Evolutionary conservation across 2,797 vertebrate species (phyloP).

Genomic region (Miichthys miiuy): DNA sequence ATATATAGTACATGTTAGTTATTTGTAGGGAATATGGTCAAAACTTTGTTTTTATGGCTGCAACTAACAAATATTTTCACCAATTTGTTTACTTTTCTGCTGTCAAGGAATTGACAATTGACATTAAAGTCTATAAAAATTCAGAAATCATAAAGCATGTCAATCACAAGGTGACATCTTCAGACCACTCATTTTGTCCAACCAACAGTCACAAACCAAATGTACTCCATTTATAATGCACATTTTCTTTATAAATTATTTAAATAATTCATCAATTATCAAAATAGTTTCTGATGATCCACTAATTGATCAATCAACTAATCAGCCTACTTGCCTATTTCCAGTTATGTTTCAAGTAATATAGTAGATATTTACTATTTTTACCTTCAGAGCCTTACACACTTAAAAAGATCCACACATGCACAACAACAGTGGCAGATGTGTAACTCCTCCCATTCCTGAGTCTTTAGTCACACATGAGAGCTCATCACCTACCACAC

Average conservation of each 20-base stretch:
- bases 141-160: too few species aligned
- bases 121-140: too few species aligned
- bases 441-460: slow-evolving; percentile 44
- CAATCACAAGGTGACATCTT: too few species aligned
- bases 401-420: slow-evolving; percentile 14
- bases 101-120: too few species aligned
- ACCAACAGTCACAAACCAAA: neutral
- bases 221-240: neutral
- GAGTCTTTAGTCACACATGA: slow-evolving; percentile 64
- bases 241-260: neutral
- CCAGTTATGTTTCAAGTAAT: neutral
- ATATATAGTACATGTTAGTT: neutral
- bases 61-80: too few species aligned
- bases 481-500: slow-evolving; percentile 51
- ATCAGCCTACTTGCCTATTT: neutral
- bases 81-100: too few species aligned
- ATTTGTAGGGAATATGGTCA: neutral
- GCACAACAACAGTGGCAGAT: slow-evolving; percentile 48
- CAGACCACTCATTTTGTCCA: too few species aligned
- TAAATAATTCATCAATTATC: neutral
- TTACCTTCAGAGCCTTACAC: neutral
- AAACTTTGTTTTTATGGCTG: too few species aligned
- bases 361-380: neutral
- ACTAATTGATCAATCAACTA: neutral
- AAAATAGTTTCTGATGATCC: neutral